Base-by-base conservation (phyloP, 2,113 vertebrate species). In the Arothron firmamentum region DNA sequence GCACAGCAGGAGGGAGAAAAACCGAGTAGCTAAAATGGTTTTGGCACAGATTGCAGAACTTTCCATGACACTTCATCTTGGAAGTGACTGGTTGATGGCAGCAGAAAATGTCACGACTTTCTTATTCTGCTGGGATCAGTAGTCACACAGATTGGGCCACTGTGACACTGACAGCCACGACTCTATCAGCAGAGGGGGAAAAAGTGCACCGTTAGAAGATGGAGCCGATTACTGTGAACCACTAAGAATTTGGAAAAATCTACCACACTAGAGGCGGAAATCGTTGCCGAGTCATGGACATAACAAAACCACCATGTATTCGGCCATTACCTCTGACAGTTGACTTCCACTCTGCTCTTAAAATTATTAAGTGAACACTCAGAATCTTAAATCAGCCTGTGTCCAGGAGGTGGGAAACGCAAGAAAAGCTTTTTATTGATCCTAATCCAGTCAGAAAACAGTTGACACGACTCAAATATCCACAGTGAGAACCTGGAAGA, bases 71-170 rank as follows among this genome's bases (percentile, higher is more conserved):
- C 65, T 61, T 75, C 54, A 18, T 81, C 23, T 43, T 49, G 19
- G 59, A 69, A 75, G 75, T 64, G 72, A 86, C 66, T 85, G 80
- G 79, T 79, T 60, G 75, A 78, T 59, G 71, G 75, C 60, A 80
- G 82, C 75, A 84, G 75, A 78, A 85, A 85, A 82, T 78, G 84
- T 82, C 79, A 81, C 74, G 62, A 86, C 84, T 78, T 67, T 73
- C 46, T 52, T 58, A 47, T 74, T 88, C 75, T 77, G 78, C 60
- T 50, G 79, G 73, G 83, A 84, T 81, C 76, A 75, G 62, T 59
- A 58, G 74, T 78, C 80, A 68, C 74, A 70, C 34, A 65, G 74
- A 79, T 52, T 51, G 65, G 67, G 65, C 61, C 70, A 65, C 60
- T 42, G 65, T 69, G 81, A 77, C 75, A 77, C 77, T 62, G 62